Evolutionary conservation across 2,888 invertebrate species (phyloP).

Genomic region (Drepanosiphum platanoidis): DNA sequence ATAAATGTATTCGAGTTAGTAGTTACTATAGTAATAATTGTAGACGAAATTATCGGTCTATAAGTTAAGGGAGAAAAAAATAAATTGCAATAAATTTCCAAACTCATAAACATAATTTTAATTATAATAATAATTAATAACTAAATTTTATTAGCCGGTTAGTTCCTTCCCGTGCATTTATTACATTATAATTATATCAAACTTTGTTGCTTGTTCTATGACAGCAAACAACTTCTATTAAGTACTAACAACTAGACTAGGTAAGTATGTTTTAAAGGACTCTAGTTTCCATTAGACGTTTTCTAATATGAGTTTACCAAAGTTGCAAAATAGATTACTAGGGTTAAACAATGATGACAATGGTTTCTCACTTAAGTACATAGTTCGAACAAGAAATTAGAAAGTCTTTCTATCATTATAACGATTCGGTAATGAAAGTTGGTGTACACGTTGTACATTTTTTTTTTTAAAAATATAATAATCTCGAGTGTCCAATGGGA

Average conservation of each 20-base stretch:
- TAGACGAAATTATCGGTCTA: too few relatives aligned
- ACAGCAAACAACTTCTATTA: conserved; percentile 20
- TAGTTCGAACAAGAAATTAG: background rate
- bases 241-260: conserved; percentile 13
- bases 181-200: background rate
- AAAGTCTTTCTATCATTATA: background rate
- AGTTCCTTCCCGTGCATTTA: background rate
- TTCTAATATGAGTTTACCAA: conserved; percentile 36
- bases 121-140: too few relatives aligned
- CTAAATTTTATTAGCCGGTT: background rate
- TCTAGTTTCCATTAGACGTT: conserved; percentile 11
- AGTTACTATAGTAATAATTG: too few relatives aligned
- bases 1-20: too few relatives aligned
- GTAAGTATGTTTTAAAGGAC: conserved; percentile 34
- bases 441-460: too few relatives aligned
- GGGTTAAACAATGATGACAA: conserved; percentile 20
- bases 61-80: too few relatives aligned
- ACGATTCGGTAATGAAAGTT: background rate
- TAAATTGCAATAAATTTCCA: too few relatives aligned
- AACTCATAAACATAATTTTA: background rate
- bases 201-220: background rate
- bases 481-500: too few relatives aligned
- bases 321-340: conserved; percentile 31
- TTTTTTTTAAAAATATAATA: too few relatives aligned
- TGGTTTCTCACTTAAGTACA: conserved; percentile 12